Base-by-base conservation (phyloP, 2,113 vertebrate species). In the Butorides virescens region DNA sequence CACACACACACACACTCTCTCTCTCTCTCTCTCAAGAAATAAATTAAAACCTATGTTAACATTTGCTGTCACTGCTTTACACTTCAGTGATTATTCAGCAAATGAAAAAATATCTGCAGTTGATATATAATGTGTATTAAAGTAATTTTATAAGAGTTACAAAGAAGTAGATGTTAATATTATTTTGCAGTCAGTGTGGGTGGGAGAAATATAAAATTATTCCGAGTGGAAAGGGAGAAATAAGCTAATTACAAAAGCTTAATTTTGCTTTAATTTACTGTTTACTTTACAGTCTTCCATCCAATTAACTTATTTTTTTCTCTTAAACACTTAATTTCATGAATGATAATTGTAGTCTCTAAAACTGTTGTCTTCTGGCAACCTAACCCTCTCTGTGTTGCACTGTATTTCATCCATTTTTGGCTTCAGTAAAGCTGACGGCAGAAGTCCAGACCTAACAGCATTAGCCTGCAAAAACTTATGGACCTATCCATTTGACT, bases 351-450 rank as follows among this genome's bases (percentile, higher is more conserved):
- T 66, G 17, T 73, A 26, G 5, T 58, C 10, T 44, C 12, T 63
- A 62, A 70, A 66, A 17, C 15, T 42, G 16, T n/a, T 87, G 19
- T 30, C 23, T 86, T 32, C 37, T 62, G 39, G 4, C 15, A 61
- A 80, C 11, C 7, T 50, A 55, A 56, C 17, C 61, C 25, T 85
- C n/a, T 42, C 63, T 47, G 13, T 63, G 23, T 22, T 88, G 23
- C 17, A 53, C 19, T 0, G 0, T 15, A 12, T 53, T 75, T 3
- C 1, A 13, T 39, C 32, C 10, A 17, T 52, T 88, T 90, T 61
- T 65, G 10, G 8, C 29, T 71, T 88, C 36, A 23, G 5, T 14
- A 74, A 91, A 61, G 15, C 10, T 52, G n/a, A 37, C 42, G 15
- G 44, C 21, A 79, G 61, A n/a, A 70, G 20, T 47, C 9, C 12